Percentiles rank a stretch among this genome's conserved stretches.
These are phyloP conservation scores for Deilephila elpenor DNA, from an alignment of 2,888 invertebrate genomes.

Conservation along the genomic window DNA sequence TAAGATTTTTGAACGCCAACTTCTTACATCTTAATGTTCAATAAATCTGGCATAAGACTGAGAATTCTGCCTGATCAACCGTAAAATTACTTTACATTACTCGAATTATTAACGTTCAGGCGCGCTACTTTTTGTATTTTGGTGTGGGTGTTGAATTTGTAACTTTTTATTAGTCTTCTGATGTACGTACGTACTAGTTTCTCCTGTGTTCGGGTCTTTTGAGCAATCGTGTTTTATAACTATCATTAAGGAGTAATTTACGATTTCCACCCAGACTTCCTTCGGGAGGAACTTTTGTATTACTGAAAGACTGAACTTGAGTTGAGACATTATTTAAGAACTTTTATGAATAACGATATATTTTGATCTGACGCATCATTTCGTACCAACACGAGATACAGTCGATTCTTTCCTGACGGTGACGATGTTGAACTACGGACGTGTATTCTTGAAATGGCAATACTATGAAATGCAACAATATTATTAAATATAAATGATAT, in stretches of 20 bases:
- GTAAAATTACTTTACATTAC: conserved; percentile 26
- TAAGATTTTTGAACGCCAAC: conserved; percentile 23
- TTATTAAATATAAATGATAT: conserved; percentile 48
- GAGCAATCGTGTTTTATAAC: conserved; percentile 41
- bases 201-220: conserved; percentile 16
- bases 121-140: conserved; percentile 19
- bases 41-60: conserved; percentile 43
- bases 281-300: conserved; percentile 47
- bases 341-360: conserved; percentile 29
- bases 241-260: conserved; percentile 35
- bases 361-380: conserved; percentile 27
- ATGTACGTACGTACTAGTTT: conserved; percentile 19
- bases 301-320: conserved; percentile 61
- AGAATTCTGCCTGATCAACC: conserved; percentile 36
- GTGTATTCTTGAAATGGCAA: conserved; percentile 33
- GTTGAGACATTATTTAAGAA: conserved; percentile 31
- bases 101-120: conserved; percentile 3
- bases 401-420: conserved; percentile 34
- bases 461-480: conserved; percentile 44
- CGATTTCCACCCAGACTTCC: conserved; percentile 42
- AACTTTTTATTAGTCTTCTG: conserved; percentile 24
- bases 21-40: conserved; percentile 30
- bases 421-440: conserved; percentile 19
- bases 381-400: conserved; percentile 11
- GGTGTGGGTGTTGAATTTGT: conserved; percentile 22